A percentile compares a stretch with the other conserved stretches of the same genome.
phyloP scores from a whole-genome alignment of 2,888 invertebrate species.

The Mayetiola destructor region DNA sequence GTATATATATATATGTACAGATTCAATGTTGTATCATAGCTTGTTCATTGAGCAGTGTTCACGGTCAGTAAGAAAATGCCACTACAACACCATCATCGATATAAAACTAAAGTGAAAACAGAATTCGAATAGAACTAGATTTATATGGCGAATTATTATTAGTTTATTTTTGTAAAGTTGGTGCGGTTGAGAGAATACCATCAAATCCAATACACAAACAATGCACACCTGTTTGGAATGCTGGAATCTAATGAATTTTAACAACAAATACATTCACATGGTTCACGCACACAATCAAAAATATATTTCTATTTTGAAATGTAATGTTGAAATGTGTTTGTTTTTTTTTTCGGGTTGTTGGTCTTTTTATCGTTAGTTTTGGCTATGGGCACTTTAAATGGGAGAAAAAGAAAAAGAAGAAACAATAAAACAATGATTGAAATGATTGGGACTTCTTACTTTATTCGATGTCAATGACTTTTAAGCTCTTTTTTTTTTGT shows the following conservation, averaged over 20 bases:
- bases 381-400: background rate
- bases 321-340: too few species aligned
- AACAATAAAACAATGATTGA: background rate
- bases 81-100: background rate
- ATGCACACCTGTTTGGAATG: too few species aligned
- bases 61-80: background rate
- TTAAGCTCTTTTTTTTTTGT: background rate
- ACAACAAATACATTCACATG: too few species aligned
- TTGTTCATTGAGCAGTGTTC: background rate
- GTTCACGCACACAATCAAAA: too few species aligned
- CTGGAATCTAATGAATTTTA: too few species aligned
- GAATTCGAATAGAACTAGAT: conserved; percentile 7
- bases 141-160: conserved; percentile 4
- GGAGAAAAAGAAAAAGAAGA: background rate
- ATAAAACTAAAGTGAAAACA: background rate
- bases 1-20: too few species aligned
- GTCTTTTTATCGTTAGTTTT: conserved; percentile 4
- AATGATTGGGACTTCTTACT: background rate
- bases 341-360: conserved; percentile 6
- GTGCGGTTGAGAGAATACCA: background rate
- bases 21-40: too few species aligned
- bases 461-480: conserved; percentile 1
- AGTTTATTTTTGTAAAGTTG: background rate
- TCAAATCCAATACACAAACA: background rate
- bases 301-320: too few species aligned